phyloP scores from a whole-genome alignment of 2,113 vertebrate genomes.

The Otolemur garnettii region DNA sequence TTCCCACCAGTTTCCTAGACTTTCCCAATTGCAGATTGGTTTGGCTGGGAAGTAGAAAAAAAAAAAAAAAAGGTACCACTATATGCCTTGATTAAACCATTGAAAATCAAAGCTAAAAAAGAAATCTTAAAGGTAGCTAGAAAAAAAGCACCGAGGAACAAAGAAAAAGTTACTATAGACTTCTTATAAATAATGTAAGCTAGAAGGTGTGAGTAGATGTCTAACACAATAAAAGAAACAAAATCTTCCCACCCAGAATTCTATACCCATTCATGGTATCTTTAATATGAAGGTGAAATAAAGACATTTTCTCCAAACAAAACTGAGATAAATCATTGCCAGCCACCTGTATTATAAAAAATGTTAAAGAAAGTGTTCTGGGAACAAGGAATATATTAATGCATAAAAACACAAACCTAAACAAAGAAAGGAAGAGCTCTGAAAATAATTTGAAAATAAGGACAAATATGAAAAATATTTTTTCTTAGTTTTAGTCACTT shows the following conservation, averaged over 20 bases:
- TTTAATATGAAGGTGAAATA: background rate
- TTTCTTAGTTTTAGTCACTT: background rate
- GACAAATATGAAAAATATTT: background rate
- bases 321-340: background rate
- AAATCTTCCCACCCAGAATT: background rate
- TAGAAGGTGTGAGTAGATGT: background rate
- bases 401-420: background rate
- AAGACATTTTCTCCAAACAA: background rate
- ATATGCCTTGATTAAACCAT: background rate
- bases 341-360: background rate
- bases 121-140: background rate
- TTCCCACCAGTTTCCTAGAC: background rate
- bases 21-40: background rate
- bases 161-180: background rate
- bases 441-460: background rate
- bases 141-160: background rate
- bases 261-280: background rate
- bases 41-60: background rate
- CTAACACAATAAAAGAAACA: background rate
- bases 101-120: background rate
- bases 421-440: background rate
- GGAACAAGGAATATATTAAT: background rate
- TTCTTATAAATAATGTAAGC: background rate
- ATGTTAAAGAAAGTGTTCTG: background rate
- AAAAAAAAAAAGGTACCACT: too few species aligned